Evolutionary conservation across 2,113 vertebrate species (phyloP).

Genomic region (Erinaceus europaeus): DNA sequence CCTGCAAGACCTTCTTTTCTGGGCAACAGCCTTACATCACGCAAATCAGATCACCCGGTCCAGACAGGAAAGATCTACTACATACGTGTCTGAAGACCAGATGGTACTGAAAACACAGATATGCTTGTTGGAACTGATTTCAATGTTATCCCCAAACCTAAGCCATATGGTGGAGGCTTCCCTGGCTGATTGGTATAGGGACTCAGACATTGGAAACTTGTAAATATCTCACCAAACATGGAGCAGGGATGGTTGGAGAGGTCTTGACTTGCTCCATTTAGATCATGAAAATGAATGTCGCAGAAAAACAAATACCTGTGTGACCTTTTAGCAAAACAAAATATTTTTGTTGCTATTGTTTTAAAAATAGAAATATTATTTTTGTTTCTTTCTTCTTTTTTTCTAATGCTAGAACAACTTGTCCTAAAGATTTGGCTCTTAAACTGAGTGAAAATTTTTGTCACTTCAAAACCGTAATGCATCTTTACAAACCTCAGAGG

Average conservation of each 20-base stretch:
- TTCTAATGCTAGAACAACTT: not conserved
- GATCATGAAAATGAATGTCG: conserved; percentile 1
- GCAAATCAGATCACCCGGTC: not conserved
- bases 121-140: conserved; percentile 5
- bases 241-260: not conserved
- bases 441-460: not conserved
- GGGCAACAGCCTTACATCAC: not conserved
- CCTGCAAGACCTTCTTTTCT: not conserved
- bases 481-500: conserved; percentile 11
- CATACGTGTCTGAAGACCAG: not conserved
- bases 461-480: not conserved
- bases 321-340: conserved; percentile 24
- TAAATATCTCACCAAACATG: not conserved
- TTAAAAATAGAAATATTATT: conserved; percentile 42
- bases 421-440: conserved; percentile 22
- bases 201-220: not conserved
- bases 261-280: not conserved
- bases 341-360: conserved; percentile 29
- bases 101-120: conserved; percentile 23
- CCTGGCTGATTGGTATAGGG: not conserved
- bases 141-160: not conserved
- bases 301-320: not conserved
- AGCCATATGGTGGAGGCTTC: conserved; percentile 34
- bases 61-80: not conserved
- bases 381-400: too few relatives aligned